Percentiles rank a stretch among this genome's conserved stretches.
Conservation (phyloP, 2,888 invertebrate genomes). For the Ophion ellenae region DNA sequence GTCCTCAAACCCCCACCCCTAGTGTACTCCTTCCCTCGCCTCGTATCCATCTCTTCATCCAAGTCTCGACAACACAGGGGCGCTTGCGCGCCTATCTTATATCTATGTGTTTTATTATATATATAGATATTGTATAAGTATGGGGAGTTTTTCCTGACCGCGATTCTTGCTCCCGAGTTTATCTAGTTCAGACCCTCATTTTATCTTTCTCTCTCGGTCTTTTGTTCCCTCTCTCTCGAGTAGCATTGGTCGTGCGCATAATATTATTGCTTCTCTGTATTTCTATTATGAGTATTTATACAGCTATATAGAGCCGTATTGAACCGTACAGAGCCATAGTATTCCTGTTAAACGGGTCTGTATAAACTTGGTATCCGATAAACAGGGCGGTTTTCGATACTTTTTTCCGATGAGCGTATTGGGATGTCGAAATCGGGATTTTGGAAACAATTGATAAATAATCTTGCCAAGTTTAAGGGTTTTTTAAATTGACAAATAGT, state of each 20-base stretch:
- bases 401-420: no score
- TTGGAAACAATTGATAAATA: no score
- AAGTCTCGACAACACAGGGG: constrained; percentile 50
- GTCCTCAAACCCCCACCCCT: constrained; percentile 46
- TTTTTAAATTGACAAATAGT: no score
- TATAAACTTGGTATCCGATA: no score
- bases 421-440: no score
- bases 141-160: constrained; percentile 50
- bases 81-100: constrained; percentile 39
- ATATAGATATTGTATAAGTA: neutral
- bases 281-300: constrained; percentile 34
- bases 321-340: neutral
- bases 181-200: constrained; percentile 60
- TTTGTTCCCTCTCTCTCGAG: neutral
- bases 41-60: constrained; percentile 44
- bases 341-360: no score
- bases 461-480: no score
- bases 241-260: neutral
- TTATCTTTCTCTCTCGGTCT: neutral
- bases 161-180: constrained; percentile 45
- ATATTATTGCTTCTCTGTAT: constrained; percentile 12
- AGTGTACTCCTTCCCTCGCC: constrained; percentile 50
- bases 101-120: no score
- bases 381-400: no score
- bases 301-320: neutral